Percentiles rank a stretch among this genome's conserved stretches.
Conservation (phyloP, 2,888 invertebrate species). For the Troglohyphantes excavatus region DNA sequence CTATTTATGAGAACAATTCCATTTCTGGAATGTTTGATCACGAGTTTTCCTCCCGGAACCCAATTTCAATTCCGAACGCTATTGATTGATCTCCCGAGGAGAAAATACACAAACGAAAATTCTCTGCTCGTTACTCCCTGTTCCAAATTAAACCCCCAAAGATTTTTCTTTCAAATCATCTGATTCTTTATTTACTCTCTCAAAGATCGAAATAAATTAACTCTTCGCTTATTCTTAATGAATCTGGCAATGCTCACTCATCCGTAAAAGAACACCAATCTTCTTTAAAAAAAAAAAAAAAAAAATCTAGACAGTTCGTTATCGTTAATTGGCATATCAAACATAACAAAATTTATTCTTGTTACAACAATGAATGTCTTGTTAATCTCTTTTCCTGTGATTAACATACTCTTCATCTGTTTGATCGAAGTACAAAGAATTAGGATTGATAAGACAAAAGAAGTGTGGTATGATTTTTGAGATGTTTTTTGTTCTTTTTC, state of each 20-base stretch:
- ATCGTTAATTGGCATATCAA: conserved; percentile 1
- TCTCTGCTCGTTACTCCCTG: no score
- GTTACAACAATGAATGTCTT: background rate
- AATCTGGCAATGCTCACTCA: background rate
- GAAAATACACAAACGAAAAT: background rate
- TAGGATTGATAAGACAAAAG: background rate
- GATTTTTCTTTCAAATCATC: background rate
- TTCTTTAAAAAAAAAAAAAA: no score
- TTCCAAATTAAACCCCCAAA: no score
- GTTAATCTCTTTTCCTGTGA: background rate
- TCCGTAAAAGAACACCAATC: conserved; percentile 14
- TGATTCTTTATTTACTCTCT: background rate
- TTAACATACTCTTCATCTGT: background rate
- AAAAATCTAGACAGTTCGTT: background rate
- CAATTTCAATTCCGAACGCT: background rate
- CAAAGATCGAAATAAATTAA: conserved; percentile 11
- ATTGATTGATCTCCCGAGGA: background rate
- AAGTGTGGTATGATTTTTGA: conserved; percentile 5
- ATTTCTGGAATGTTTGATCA: no score
- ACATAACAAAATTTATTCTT: background rate
- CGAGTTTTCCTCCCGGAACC: background rate
- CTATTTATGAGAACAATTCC: background rate
- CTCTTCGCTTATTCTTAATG: conserved; percentile 8
- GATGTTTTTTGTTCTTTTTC: background rate
- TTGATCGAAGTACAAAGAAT: background rate